Conservation (phyloP, 1,140 invertebrate genomes). For the Bacillus rossius region DNA sequence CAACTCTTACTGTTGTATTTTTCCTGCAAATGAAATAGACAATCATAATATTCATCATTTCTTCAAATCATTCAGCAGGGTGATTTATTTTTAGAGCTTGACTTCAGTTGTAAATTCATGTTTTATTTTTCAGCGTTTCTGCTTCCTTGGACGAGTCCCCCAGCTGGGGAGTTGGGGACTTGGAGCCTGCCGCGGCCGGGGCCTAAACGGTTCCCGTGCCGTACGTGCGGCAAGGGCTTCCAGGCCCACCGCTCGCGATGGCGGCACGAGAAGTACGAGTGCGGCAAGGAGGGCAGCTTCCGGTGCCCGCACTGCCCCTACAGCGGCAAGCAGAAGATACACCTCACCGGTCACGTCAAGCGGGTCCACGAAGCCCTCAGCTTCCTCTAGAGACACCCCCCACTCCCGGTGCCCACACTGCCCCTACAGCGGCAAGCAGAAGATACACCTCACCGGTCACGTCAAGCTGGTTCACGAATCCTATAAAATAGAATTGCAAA, state of each 20-base stretch:
- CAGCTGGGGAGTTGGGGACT: too few species aligned
- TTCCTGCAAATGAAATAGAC: too few species aligned
- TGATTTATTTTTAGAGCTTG: too few species aligned
- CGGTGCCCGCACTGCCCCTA: conserved; percentile 44
- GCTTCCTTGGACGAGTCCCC: too few species aligned
- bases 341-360: conserved; percentile 47
- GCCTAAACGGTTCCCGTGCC: conserved; percentile 11
- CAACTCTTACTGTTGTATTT: too few species aligned
- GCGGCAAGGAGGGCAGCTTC: conserved; percentile 40
- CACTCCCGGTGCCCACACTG: conserved; percentile 41
- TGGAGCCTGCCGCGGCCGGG: background rate
- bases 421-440: conserved; percentile 49
- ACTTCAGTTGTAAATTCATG: too few species aligned
- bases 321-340: conserved; percentile 49
- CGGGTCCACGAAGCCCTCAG: background rate
- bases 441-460: conserved; percentile 48
- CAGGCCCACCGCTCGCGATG: conserved; percentile 33
- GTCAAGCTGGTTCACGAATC: conserved; percentile 27
- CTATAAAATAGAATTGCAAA: too few species aligned
- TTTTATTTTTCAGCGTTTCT: too few species aligned
- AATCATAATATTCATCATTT: too few species aligned
- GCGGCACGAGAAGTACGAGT: conserved; percentile 42
- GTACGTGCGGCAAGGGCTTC: conserved; percentile 37
- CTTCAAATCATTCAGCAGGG: too few species aligned
- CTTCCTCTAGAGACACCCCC: background rate